Evolutionary conservation across 1,140 invertebrate species (phyloP).

Genomic region (Pogonomyrmex californicus): DNA sequence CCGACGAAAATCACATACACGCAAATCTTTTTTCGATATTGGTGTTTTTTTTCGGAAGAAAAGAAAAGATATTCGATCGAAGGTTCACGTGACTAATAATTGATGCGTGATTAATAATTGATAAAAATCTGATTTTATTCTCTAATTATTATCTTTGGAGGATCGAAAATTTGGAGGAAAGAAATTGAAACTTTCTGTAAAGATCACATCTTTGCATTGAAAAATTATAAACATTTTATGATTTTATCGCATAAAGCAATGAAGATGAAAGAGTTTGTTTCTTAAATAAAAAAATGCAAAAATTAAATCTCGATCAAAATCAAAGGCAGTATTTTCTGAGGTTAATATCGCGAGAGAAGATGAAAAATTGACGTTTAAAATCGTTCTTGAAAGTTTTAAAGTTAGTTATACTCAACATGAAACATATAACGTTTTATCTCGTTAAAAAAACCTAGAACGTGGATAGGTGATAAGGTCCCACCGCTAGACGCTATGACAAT

Average conservation of each 20-base stretch:
- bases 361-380: constrained; percentile 13
- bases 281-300: background rate
- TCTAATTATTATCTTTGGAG: background rate
- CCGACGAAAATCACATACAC: background rate
- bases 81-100: background rate
- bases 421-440: background rate
- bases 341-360: background rate
- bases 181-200: background rate
- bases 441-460: constrained; percentile 6
- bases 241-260: background rate
- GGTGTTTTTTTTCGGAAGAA: background rate
- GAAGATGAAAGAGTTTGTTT: background rate
- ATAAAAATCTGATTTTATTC: background rate
- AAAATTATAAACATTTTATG: background rate
- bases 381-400: background rate
- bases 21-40: background rate
- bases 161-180: background rate
- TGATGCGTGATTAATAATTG: background rate
- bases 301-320: background rate
- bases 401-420: background rate
- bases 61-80: background rate
- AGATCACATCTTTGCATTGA: background rate
- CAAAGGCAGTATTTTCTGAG: background rate
- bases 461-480: constrained; percentile 1
- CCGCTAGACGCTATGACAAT: background rate